Conservation (phyloP, 2,113 vertebrate genomes). For the Grantiella picta region DNA sequence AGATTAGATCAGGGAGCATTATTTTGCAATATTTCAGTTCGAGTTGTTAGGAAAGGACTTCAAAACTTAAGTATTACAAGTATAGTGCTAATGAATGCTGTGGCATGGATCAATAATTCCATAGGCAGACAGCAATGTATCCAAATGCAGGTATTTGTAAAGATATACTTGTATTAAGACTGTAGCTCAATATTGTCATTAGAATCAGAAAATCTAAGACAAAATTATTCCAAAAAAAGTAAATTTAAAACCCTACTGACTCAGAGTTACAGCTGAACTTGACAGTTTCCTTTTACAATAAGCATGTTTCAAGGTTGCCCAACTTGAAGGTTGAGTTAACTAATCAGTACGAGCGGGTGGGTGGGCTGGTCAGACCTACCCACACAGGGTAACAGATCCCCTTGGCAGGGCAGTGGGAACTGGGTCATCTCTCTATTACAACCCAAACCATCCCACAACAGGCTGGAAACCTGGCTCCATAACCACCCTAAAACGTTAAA, state of each 20-base stretch:
- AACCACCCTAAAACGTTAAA: background rate
- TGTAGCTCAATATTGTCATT: background rate
- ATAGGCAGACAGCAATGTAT: rapidly evolving
- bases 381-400: rapidly evolving
- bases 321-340: background rate
- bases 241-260: background rate
- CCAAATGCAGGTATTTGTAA: background rate
- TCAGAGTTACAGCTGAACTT: background rate
- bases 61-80: background rate
- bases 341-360: background rate
- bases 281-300: background rate
- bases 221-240: background rate
- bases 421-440: background rate
- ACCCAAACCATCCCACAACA: rapidly evolving
- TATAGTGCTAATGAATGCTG: background rate
- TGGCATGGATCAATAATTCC: background rate
- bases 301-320: background rate
- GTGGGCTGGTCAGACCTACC: too few species aligned
- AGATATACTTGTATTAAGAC: background rate
- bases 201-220: background rate
- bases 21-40: background rate
- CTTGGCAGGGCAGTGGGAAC: background rate
- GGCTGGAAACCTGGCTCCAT: background rate
- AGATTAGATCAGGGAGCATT: background rate
- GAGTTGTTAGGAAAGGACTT: background rate